Conservation (phyloP, 2,797 vertebrate species). For the Okamejei kenojei region DNA sequence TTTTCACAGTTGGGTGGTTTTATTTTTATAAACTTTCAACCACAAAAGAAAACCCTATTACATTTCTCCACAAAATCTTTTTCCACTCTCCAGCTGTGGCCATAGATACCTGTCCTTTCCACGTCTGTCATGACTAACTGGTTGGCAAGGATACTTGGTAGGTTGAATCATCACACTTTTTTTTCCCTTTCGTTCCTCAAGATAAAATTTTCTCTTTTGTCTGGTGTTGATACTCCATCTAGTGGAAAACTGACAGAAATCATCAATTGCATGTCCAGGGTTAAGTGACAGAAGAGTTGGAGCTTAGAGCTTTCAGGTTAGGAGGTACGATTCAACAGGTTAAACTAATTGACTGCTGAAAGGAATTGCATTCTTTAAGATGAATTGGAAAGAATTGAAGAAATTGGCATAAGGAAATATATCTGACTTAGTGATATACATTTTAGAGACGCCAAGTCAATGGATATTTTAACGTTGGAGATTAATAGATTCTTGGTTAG, state of each 20-base stretch:
- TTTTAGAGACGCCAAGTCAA: not conserved
- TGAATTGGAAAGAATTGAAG: not conserved
- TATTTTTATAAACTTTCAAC: not conserved
- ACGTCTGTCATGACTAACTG: not conserved
- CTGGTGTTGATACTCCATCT: constrained; percentile 18
- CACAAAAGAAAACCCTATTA: too few species aligned
- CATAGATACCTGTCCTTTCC: not conserved
- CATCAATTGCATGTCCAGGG: not conserved
- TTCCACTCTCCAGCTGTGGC: not conserved
- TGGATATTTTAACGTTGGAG: too few species aligned
- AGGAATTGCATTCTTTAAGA: not conserved
- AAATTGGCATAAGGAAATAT: not conserved
- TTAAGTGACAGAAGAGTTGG: not conserved
- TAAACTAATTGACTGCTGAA: not conserved
- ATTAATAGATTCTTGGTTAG: too few species aligned
- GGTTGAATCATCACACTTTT: not conserved
- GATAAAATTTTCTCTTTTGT: not conserved
- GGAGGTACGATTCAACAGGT: not conserved
- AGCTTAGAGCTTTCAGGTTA: not conserved
- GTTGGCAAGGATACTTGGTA: not conserved
- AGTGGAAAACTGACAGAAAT: constrained; percentile 5
- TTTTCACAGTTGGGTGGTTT: not conserved
- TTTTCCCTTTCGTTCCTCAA: not conserved
- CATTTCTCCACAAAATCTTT: not conserved
- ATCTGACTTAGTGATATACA: not conserved